A percentile compares a stretch with the other conserved stretches of the same genome.
Conservation (phyloP, 1,140 invertebrate genomes). For the Sycophila sp. region DNA sequence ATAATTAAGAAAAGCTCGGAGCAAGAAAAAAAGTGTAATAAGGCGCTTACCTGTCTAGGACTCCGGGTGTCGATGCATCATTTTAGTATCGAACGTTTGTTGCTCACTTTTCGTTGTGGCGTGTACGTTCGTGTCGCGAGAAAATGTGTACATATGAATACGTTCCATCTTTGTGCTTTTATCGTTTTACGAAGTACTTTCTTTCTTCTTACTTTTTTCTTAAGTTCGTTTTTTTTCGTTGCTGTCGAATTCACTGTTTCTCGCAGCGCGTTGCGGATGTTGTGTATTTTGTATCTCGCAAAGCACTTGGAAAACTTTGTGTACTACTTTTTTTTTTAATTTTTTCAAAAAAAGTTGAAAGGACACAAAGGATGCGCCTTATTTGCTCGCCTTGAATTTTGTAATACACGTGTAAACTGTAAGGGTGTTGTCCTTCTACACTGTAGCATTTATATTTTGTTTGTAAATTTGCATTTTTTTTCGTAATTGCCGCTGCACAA, state of each 20-base stretch:
- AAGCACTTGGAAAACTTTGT: no score
- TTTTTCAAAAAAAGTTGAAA: no score
- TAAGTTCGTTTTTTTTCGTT: background rate
- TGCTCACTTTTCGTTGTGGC: no score
- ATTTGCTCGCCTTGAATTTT: constrained; percentile 17
- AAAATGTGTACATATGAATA: constrained; percentile 21
- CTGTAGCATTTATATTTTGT: constrained; percentile 30
- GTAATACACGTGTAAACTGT: constrained; percentile 15
- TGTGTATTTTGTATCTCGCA: no score
- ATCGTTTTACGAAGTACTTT: background rate
- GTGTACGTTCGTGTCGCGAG: constrained; percentile 4
- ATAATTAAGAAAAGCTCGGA: background rate
- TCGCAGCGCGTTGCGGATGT: no score
- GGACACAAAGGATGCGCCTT: constrained; percentile 12
- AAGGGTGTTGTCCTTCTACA: background rate
- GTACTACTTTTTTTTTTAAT: constrained; percentile 1
- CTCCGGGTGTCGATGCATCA: no score
- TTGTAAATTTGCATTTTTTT: constrained; percentile 35
- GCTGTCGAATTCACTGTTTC: background rate
- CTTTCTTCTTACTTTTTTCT: constrained; percentile 11
- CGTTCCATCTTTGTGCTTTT: constrained; percentile 5
- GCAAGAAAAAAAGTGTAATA: constrained; percentile 3
- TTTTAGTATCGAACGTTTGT: no score
- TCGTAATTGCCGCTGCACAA: constrained; percentile 31
- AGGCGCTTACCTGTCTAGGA: no score